phyloP scores from a whole-genome alignment of 1,140 invertebrate genomes.

The Sminthurides bifidus region DNA sequence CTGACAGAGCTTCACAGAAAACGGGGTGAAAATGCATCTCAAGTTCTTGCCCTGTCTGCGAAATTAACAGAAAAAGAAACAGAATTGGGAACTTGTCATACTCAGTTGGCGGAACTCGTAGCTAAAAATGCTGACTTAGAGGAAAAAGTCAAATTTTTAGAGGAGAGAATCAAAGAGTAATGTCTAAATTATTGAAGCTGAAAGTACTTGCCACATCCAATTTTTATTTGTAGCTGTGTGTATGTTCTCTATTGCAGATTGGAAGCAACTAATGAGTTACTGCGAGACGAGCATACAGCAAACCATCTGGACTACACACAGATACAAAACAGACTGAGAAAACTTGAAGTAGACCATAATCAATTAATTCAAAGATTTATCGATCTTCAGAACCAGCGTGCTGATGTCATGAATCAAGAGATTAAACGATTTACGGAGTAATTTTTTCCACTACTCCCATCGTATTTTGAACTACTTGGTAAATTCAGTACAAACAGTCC shows the following conservation, averaged over 20 bases:
- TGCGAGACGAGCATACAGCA: constrained; percentile 90
- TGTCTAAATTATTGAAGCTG: not conserved
- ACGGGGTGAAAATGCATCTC: constrained; percentile 81
- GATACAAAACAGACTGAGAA: constrained; percentile 73
- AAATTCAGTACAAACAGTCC: not conserved
- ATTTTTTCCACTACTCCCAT: not conserved
- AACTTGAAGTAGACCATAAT: constrained; percentile 46
- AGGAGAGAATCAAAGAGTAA: constrained; percentile 24
- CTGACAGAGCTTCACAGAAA: constrained; percentile 75
- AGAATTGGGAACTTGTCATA: constrained; percentile 34
- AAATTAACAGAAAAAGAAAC: constrained; percentile 76
- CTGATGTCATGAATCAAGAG: constrained; percentile 85
- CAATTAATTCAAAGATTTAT: constrained; percentile 75
- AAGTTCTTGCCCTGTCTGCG: constrained; percentile 79
- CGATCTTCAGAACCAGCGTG: constrained; percentile 82
- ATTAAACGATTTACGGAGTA: constrained; percentile 70
- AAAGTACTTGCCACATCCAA: not conserved
- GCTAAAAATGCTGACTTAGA: constrained; percentile 26
- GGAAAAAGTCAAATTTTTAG: constrained; percentile 25
- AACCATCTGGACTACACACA: constrained; percentile 77
- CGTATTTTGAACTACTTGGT: not conserved
- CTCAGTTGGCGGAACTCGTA: constrained; percentile 13
- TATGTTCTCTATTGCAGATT: constrained; percentile 41
- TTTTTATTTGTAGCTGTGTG: not conserved
- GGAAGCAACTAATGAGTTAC: constrained; percentile 67